phyloP scores from a whole-genome alignment of 2,888 invertebrate species.

The Cactoblastis cactorum region DNA sequence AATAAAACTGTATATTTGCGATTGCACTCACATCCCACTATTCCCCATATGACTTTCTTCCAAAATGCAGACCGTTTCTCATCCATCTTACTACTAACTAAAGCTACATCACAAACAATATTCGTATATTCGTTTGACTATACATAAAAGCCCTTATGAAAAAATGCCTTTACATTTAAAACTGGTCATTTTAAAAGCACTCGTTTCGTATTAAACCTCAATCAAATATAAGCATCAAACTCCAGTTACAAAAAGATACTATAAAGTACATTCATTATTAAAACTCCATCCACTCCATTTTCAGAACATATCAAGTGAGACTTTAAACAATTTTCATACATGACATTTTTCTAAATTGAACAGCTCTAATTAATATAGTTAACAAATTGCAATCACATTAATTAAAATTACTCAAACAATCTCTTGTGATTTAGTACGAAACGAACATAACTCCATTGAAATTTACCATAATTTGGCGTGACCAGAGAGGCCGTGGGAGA shows the following conservation, averaged over 20 bases:
- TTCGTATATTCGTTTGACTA: constrained; percentile 42
- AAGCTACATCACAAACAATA: constrained; percentile 63
- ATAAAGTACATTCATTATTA: too few relatives aligned
- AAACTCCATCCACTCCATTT: too few relatives aligned
- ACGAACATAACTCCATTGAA: constrained; percentile 3
- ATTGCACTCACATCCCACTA: constrained; percentile 21
- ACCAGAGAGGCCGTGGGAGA: constrained; percentile 23
- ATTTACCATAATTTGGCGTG: constrained; percentile 52
- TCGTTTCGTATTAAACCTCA: constrained; percentile 22
- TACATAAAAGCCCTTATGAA: constrained; percentile 43
- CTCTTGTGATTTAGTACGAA: neutral
- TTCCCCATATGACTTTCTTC: constrained; percentile 18
- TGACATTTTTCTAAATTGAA: too few relatives aligned
- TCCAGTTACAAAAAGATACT: too few relatives aligned
- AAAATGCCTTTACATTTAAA: constrained; percentile 42
- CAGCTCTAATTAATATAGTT: too few relatives aligned
- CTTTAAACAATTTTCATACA: too few relatives aligned
- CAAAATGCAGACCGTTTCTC: constrained; percentile 22
- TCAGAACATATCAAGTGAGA: too few relatives aligned
- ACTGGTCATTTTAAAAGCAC: constrained; percentile 24
- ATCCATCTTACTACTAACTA: constrained; percentile 30
- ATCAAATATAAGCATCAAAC: neutral
- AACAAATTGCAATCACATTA: too few relatives aligned
- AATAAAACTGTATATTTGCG: neutral
- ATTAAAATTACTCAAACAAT: too few relatives aligned